Evolutionary conservation across 2,888 invertebrate species (phyloP).

Genomic region (Kryphioiulus occultus): DNA sequence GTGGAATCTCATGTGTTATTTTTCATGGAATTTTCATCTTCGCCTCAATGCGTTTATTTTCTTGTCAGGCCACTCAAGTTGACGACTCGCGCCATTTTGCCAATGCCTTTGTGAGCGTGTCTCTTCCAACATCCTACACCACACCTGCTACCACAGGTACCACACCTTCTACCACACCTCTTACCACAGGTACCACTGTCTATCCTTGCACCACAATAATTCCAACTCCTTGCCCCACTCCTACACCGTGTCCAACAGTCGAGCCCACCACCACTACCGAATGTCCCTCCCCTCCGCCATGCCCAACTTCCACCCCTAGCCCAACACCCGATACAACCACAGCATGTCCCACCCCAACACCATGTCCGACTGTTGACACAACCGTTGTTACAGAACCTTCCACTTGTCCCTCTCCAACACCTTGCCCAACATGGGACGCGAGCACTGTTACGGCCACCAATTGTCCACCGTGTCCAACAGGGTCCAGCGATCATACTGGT

Average conservation of each 20-base stretch:
- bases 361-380: not conserved
- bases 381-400: not conserved
- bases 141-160: not conserved
- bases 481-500: not conserved
- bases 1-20: too few relatives aligned
- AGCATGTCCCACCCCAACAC: not conserved
- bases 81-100: not conserved
- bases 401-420: not conserved
- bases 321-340: too few relatives aligned
- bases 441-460: not conserved
- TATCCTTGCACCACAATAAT: not conserved
- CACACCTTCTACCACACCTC: not conserved
- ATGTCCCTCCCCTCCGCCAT: not conserved
- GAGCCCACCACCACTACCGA: not conserved
- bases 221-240: not conserved
- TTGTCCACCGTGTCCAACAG: not conserved
- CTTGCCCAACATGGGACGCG: not conserved
- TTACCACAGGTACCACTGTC: not conserved
- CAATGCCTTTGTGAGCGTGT: not conserved
- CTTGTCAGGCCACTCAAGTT: not conserved
- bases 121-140: not conserved
- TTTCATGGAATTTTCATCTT: too few relatives aligned
- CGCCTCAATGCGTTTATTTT: not conserved
- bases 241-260: not conserved
- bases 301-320: not conserved